Conservation (phyloP, 2,888 invertebrate species). For the Lithophane semibrunnea region DNA sequence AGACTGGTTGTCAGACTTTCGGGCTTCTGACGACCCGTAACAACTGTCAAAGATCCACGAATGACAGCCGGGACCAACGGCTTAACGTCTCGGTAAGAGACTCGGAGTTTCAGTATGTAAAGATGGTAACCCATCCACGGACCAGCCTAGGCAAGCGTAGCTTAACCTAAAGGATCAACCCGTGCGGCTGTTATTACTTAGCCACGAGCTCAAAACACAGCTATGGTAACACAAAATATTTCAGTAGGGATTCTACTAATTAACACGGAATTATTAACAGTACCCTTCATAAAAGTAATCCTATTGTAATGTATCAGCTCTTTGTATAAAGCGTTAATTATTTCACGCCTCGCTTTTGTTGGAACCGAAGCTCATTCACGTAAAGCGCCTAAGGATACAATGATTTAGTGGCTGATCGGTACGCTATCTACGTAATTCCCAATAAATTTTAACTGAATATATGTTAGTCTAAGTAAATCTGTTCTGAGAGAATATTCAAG, state of each 20-base stretch:
- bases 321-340: slow-evolving; percentile 8
- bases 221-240: background rate
- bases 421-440: slow-evolving; percentile 57
- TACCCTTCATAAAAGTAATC: background rate
- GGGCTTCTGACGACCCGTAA: no score
- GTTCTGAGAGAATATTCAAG: slow-evolving; percentile 57
- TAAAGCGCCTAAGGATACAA: slow-evolving; percentile 50
- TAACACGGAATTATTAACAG: slow-evolving; percentile 4
- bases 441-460: slow-evolving; percentile 64
- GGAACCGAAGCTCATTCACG: slow-evolving; percentile 31
- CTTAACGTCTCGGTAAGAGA: no score
- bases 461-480: slow-evolving; percentile 62
- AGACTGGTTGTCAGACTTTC: no score
- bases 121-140: no score
- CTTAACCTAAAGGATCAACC: no score
- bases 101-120: no score
- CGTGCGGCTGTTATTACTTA: no score
- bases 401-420: slow-evolving; percentile 59
- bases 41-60: no score
- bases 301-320: background rate
- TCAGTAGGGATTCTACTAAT: slow-evolving; percentile 15
- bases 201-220: background rate
- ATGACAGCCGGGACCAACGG: no score
- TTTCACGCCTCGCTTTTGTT: slow-evolving; percentile 46
- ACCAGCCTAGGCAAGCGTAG: no score